Conservation (phyloP, 1,140 invertebrate genomes). For the Andricus grossulariae region DNA sequence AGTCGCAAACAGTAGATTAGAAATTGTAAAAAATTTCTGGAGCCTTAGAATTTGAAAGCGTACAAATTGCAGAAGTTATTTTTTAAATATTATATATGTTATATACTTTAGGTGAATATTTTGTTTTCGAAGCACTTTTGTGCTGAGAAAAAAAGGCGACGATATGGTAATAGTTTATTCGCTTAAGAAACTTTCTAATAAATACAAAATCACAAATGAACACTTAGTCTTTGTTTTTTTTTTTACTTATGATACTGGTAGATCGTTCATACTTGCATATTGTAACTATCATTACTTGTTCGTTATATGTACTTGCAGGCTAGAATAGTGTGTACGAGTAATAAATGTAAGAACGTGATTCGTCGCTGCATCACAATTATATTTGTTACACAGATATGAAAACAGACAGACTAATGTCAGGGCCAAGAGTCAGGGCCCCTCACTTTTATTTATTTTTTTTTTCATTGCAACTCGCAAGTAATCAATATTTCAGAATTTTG, state of each 20-base stretch:
- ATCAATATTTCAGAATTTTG: too few species aligned
- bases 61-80: too few species aligned
- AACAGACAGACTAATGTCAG: constrained; percentile 31
- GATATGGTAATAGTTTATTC: constrained; percentile 65
- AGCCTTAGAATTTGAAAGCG: too few species aligned
- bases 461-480: too few species aligned
- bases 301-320: constrained; percentile 69
- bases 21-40: too few species aligned
- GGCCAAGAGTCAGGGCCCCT: too few species aligned
- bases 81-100: too few species aligned
- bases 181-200: constrained; percentile 75
- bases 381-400: constrained; percentile 52
- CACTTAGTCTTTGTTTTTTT: constrained; percentile 73
- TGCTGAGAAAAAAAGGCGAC: constrained; percentile 44
- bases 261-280: constrained; percentile 69
- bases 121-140: background rate
- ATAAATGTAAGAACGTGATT: constrained; percentile 54
- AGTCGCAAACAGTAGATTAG: too few species aligned
- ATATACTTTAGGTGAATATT: too few species aligned
- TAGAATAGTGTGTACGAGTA: constrained; percentile 61
- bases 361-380: constrained; percentile 43
- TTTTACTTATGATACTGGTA: constrained; percentile 67
- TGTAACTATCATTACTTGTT: constrained; percentile 68
- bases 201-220: constrained; percentile 77
- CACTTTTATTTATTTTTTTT: too few species aligned